phyloP scores from a whole-genome alignment of 1,140 invertebrate genomes.

The Pseudachorutes palmiensis region DNA sequence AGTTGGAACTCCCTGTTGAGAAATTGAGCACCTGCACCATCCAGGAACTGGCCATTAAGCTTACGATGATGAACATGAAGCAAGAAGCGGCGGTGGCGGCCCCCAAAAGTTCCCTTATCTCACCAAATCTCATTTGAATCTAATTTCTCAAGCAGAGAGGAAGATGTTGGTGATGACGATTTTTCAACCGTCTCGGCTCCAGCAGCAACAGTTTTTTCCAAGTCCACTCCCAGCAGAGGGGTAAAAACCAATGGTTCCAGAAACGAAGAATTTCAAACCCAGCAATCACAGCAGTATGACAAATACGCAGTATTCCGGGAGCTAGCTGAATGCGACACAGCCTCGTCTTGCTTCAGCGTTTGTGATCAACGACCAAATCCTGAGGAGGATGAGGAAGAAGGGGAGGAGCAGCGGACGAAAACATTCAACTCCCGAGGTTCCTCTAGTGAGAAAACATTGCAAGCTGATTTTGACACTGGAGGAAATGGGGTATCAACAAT shows the following conservation, averaged over 20 bases:
- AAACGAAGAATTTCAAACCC: not conserved
- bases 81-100: slow-evolving; percentile 38
- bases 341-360: slow-evolving; percentile 30
- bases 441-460: slow-evolving; percentile 34
- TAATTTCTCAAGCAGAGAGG: slow-evolving; percentile 53
- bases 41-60: slow-evolving; percentile 68
- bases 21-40: slow-evolving; percentile 74
- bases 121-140: slow-evolving; percentile 46
- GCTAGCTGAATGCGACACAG: slow-evolving; percentile 44
- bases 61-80: slow-evolving; percentile 45
- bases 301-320: slow-evolving; percentile 78
- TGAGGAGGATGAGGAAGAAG: not conserved
- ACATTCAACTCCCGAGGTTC: slow-evolving; percentile 26
- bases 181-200: slow-evolving; percentile 33
- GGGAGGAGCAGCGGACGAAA: slow-evolving; percentile 24
- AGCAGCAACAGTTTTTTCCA: slow-evolving; percentile 11
- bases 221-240: not conserved
- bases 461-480: slow-evolving; percentile 21
- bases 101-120: slow-evolving; percentile 54
- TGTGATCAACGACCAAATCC: slow-evolving; percentile 11
- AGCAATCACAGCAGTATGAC: slow-evolving; percentile 44
- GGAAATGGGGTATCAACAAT: slow-evolving; percentile 25
- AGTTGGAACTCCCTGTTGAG: slow-evolving; percentile 62
- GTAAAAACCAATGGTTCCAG: not conserved
- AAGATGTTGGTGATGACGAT: slow-evolving; percentile 33